phyloP scores from a whole-genome alignment of 1,140 invertebrate species.

The Pararge aegeria region DNA sequence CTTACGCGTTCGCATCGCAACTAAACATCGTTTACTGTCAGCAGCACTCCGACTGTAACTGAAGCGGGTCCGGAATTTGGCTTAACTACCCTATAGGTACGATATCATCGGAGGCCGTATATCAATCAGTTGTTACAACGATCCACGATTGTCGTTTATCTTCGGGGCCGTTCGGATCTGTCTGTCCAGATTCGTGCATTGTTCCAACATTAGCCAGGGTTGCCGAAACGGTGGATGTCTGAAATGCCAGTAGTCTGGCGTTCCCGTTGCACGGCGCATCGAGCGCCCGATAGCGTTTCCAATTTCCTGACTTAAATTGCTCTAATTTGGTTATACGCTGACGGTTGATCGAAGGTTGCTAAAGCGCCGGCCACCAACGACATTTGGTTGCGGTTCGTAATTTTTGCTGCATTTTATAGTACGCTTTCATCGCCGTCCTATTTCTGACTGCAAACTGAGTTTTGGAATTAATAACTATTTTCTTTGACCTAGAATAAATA shows the following conservation, averaged over 20 bases:
- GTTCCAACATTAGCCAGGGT: slow-evolving; percentile 71
- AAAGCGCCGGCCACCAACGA: slow-evolving; percentile 39
- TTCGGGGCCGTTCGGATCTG: slow-evolving; percentile 68
- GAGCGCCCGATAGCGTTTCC: slow-evolving; percentile 72
- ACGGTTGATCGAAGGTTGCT: slow-evolving; percentile 67
- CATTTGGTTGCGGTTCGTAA: slow-evolving; percentile 49
- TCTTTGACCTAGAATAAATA: not conserved
- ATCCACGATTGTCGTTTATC: slow-evolving; percentile 76
- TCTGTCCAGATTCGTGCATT: slow-evolving; percentile 76
- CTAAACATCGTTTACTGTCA: slow-evolving; percentile 74
- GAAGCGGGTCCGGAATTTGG: slow-evolving; percentile 70
- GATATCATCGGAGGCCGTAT: slow-evolving; percentile 72
- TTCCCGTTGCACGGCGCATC: slow-evolving; percentile 58
- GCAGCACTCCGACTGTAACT: slow-evolving; percentile 70
- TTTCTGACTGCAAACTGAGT: slow-evolving; percentile 1
- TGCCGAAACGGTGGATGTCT: slow-evolving; percentile 72
- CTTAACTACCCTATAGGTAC: slow-evolving; percentile 59
- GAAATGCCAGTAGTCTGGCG: slow-evolving; percentile 62
- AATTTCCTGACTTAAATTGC: slow-evolving; percentile 79
- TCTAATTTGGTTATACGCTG: slow-evolving; percentile 77
- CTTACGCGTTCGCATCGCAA: slow-evolving; percentile 53
- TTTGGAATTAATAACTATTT: slow-evolving; percentile 2
- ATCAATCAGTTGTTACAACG: slow-evolving; percentile 78
- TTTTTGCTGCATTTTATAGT: slow-evolving; percentile 35
- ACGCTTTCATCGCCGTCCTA: not conserved